Evolutionary conservation across 2,888 invertebrate genomes (phyloP), one percentile per base, ranked within the genome.

Genomic region (Oscheius sp.): DNA sequence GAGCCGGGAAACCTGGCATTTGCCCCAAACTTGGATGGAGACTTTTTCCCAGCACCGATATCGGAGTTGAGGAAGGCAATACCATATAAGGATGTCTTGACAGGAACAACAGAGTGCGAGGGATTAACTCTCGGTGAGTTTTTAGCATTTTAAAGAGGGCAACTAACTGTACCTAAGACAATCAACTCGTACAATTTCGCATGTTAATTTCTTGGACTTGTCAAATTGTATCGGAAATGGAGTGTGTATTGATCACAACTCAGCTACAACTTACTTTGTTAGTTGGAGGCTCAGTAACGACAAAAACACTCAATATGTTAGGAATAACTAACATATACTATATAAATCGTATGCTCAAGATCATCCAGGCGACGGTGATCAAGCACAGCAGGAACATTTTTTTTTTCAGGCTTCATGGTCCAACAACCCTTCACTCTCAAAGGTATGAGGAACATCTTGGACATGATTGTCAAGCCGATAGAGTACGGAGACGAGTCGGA

Each of bases 21-120:
- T 66, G 80, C 79, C 9, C 85, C 85, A 3, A 79, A 76, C 11
- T 65, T 73, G 11, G 84, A 84, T 57, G 84, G 83, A 13, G 83
- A 81, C 63, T 84, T 84, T 60, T 78, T 84, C 73, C 84, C 84
- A 9, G 70, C 70, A 32, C 75, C 80, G n/a, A 35, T 82, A 2
- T 70, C 75, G 1, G 79, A 80, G 10, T 65, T 85, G 66, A 50
- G 84, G 32, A 74, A 70, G 51, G 75, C 82, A 32, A 74, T 72
- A 29, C 84, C 84, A 21, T 77, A 68, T n/a, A 85, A 83, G 77
- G 70, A 74, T 48, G 50, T 79, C 21, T 62, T 85, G 76, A 76
- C 80, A 0, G 85, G 85, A 9, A 78, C 80, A 9, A 84, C 83
- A 0, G 74, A 83, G 50, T 75, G 73, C 53, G 85, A 85, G 51